Evolutionary conservation across 2,113 vertebrate species (phyloP).

Genomic region (Alces alces): DNA sequence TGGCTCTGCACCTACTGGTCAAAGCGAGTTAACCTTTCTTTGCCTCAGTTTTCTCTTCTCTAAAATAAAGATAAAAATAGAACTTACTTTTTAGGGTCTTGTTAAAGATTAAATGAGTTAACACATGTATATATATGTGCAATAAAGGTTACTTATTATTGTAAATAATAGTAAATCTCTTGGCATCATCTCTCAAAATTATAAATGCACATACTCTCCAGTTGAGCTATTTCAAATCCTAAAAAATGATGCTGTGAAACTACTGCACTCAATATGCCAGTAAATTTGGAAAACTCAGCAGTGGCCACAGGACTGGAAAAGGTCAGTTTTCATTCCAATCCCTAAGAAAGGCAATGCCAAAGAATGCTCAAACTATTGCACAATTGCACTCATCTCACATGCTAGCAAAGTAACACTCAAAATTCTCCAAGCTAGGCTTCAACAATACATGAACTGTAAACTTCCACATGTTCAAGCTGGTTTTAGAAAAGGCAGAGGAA

Average conservation of each 20-base stretch:
- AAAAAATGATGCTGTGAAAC: neutral
- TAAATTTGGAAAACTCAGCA: neutral
- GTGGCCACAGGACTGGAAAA: neutral
- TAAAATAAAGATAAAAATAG: neutral
- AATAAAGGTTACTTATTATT: neutral
- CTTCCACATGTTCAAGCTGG: neutral
- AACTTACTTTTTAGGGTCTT: neutral
- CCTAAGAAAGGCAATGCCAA: neutral
- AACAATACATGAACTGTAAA: rapidly evolving
- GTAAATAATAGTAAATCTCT: neutral
- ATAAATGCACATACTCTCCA: neutral
- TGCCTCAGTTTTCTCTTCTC: neutral
- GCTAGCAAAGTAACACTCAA: neutral
- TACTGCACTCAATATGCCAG: neutral
- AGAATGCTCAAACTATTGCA: neutral
- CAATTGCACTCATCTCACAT: neutral
- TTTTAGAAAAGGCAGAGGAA: neutral
- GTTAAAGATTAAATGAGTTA: neutral
- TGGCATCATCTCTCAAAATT: neutral
- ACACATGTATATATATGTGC: neutral
- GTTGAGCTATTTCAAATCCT: neutral
- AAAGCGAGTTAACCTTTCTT: neutral
- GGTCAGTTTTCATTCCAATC: neutral
- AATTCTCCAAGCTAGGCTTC: neutral
- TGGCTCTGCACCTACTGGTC: neutral